Evolutionary conservation across 2,888 invertebrate species (phyloP), one percentile per base, ranked within the genome.

Genomic region (Aphodius sticticus): DNA sequence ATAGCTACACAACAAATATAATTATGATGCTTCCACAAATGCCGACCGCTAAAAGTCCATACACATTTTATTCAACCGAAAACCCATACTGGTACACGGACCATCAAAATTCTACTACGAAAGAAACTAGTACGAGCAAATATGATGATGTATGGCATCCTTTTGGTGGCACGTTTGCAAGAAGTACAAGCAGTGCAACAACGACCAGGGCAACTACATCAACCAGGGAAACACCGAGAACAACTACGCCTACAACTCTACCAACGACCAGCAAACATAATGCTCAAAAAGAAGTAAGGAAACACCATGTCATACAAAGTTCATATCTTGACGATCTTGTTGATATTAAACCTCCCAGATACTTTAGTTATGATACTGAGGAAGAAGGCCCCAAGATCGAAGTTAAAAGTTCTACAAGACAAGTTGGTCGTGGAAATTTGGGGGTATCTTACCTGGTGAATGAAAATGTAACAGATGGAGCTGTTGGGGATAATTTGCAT

Each of bases 1-100:
- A 74, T 74, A 37, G 74, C 12, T n/a, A 35, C 14, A 74, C n/a
- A 74, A 74, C 74, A 14, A 53, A 53, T 53, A 53, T 53, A 7
- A 5, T 53, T 53, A 12, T 9, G 12, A 9, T 53, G 53, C 53
- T 53, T 53, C 53, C 9, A 53, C 9, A 53, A 9, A 9, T 53
- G 7, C 9, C 12, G 9, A 7, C 53, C 53, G 53, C 53, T 5
- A 7, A 53, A 3, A 53, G 53, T 53, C 53, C 53, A 53, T 53
- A 9, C 53, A 53, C 53, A 53, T 53, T 9, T 53, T 53, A 53
- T 12, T 53, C 53, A 53, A 53, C 53, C 9, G 53, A 53, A 53
- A 53, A 53, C 53, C 53, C 53, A 9, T 53, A 3, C 12, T 53
- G 53, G 53, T 53, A 53, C 53, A 53, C 53, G 53, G 3, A 53